Evolutionary conservation across 2,797 vertebrate species (phyloP).

Genomic region (Enteromius afrohamiltoni): DNA sequence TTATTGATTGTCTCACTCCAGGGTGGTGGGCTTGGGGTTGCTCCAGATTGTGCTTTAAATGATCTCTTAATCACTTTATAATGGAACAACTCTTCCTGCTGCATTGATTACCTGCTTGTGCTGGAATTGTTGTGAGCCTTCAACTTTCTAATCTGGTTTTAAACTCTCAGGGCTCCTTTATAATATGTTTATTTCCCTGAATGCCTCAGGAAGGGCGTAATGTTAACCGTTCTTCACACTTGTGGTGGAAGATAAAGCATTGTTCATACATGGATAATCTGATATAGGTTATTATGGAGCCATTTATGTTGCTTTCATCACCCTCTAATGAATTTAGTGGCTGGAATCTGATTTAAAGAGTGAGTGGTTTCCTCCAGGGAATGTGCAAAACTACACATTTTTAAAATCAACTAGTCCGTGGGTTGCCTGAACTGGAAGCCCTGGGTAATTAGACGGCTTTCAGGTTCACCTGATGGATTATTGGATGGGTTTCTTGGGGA

Average conservation of each 20-base stretch:
- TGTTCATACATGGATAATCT: conserved; percentile 34
- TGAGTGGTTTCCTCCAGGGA: conserved; percentile 3
- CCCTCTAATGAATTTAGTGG: conserved; percentile 40
- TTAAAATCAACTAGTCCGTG: conserved; percentile 17
- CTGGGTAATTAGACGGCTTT: conserved; percentile 12
- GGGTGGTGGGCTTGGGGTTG: conserved; percentile 54
- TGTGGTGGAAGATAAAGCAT: conserved; percentile 26
- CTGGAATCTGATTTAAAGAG: conserved; percentile 27
- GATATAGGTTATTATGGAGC: conserved; percentile 39
- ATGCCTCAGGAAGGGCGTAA: conserved; percentile 24
- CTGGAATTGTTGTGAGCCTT: conserved; percentile 61
- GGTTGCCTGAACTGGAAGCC: conserved; percentile 10
- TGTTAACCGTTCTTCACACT: conserved; percentile 16
- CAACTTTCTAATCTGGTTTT: conserved; percentile 51
- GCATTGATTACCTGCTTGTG: conserved; percentile 71
- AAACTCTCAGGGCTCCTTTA: conserved; percentile 41
- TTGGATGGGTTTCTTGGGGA: conserved; percentile 15
- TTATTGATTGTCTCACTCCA: conserved; percentile 66
- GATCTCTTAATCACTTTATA: conserved; percentile 75
- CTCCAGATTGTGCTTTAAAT: conserved; percentile 69
- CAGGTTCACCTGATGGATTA: conserved; percentile 2
- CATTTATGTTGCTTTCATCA: conserved; percentile 33
- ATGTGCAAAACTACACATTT: conserved; percentile 25
- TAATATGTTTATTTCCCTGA: conserved; percentile 45
- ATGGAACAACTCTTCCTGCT: conserved; percentile 67